Conservation (phyloP, 2,797 vertebrate genomes). For the Pseudomugil gertrudae region DNA sequence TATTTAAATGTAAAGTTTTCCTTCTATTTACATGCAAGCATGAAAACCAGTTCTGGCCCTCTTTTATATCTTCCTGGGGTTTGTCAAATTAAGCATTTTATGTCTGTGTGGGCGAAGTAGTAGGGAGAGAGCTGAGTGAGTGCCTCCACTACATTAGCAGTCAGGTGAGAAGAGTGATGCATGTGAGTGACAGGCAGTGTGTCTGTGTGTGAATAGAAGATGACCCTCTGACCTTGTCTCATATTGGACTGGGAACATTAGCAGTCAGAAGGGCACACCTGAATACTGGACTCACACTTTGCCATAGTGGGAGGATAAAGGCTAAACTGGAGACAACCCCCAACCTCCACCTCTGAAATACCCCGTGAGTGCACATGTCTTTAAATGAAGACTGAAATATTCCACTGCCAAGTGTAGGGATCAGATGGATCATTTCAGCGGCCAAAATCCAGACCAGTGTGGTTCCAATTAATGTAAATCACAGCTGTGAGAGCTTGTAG, state of each 20-base stretch:
- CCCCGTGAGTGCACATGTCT: conserved; percentile 3
- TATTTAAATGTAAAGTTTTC: conserved; percentile 30
- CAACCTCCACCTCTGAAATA: conserved; percentile 22
- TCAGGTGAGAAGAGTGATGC: conserved; percentile 48
- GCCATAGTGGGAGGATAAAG: conserved; percentile 50
- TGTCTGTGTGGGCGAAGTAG: conserved; percentile 27
- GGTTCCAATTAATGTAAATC: conserved; percentile 33
- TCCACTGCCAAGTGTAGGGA: background rate
- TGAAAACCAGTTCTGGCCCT: conserved; percentile 21
- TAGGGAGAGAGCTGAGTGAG: conserved; percentile 25
- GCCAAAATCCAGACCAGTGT: conserved; percentile 14
- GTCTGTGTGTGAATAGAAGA: conserved; percentile 52
- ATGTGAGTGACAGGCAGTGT: conserved; percentile 63
- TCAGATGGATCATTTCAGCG: conserved; percentile 16
- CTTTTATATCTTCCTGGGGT: conserved; percentile 45
- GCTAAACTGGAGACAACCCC: conserved; percentile 60
- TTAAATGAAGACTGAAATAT: conserved; percentile 29
- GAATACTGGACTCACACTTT: conserved; percentile 59
- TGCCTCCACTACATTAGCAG: conserved; percentile 64
- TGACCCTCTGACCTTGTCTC: conserved; percentile 70
- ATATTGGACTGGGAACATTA: conserved; percentile 69
- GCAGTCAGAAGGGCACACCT: conserved; percentile 68
- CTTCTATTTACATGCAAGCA: conserved; percentile 44
- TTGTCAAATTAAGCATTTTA: conserved; percentile 8
- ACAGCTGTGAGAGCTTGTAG: background rate